Evolutionary conservation across 2,888 invertebrate species (phyloP), one percentile per base, ranked within the genome.

Genomic region (Rotaria socialis): DNA sequence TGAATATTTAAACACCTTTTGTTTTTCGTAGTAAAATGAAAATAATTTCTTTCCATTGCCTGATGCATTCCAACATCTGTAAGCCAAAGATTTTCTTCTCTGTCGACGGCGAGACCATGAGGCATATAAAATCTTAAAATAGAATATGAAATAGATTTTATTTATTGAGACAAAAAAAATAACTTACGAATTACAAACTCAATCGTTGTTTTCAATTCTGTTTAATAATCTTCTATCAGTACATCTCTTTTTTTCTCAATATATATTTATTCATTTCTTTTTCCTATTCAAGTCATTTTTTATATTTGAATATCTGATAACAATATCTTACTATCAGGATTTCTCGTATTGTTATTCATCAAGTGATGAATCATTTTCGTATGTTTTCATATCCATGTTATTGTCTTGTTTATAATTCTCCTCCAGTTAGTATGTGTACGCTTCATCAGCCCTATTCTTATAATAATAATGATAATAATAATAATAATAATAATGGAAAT

Each of bases 51-150:
- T 35, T 35, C 2, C 35, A 35, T 35, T 86, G 90, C 91, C 89
- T 91, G 91, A 86, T 91, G 91, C 84, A 91, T 88, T 55, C 89
- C 91, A 10, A 91, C 91, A 89, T 91, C 91, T 43, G 91, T 91
- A 86, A 91, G 84, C 90, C 90, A 91, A 84, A 90, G 88, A 87
- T 91, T 91, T 52, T 89, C 89, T 14, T 89, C 85, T 1, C 88
- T 56, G 87, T 91, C 91, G 56, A 91, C 88, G 75, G 89, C 89
- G 27, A 91, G 88, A 43, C 91, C 91, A 89, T 91, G 91, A 35
- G 91, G 91, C 89, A 91, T 88, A 88, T 89, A 91, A 92, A 97
- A 98, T 86, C 94, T 94, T 2, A 35, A 16, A 35, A 11, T 19
- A 55, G 10, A 27, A 10, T 27, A 14, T 11, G 1, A n/a, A 60